These are phyloP conservation scores for Maniola jurtina DNA, from an alignment of 1,140 invertebrate species.

Conservation along the genomic window DNA sequence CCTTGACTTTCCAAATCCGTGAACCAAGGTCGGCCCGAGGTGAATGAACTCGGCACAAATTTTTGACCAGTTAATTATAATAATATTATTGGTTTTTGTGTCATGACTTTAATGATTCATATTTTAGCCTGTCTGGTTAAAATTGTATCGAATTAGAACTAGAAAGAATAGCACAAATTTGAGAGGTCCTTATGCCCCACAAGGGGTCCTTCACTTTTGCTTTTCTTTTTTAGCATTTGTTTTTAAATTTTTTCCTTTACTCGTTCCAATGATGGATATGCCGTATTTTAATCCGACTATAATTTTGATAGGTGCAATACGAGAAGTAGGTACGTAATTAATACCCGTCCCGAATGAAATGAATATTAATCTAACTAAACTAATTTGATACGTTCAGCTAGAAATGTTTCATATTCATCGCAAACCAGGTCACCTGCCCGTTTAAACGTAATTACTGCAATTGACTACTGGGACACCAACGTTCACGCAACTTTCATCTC, in stretches of 20 bases:
- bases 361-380: too few species aligned
- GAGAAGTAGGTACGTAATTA: too few species aligned
- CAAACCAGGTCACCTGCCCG: slow-evolving; percentile 16
- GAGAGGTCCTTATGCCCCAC: too few species aligned
- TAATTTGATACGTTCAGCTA: slow-evolving; percentile 13
- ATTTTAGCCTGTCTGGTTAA: slow-evolving; percentile 4
- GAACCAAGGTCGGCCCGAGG: slow-evolving; percentile 23
- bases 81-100: slow-evolving; percentile 19
- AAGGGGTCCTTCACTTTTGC: too few species aligned
- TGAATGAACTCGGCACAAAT: slow-evolving; percentile 22
- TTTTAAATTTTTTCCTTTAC: too few species aligned
- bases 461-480: slow-evolving; percentile 18
- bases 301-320: too few species aligned
- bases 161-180: too few species aligned
- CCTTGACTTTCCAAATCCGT: slow-evolving; percentile 40
- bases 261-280: too few species aligned
- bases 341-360: too few species aligned
- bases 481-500: background rate
- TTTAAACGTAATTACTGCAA: slow-evolving; percentile 24
- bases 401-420: slow-evolving; percentile 1
- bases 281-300: too few species aligned
- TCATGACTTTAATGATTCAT: background rate
- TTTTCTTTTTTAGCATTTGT: too few species aligned
- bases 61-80: slow-evolving; percentile 32
- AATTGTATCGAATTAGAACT: background rate